These are phyloP conservation scores for Ennomos quercinarius DNA, from an alignment of 2,888 invertebrate species.

Conservation along the genomic window DNA sequence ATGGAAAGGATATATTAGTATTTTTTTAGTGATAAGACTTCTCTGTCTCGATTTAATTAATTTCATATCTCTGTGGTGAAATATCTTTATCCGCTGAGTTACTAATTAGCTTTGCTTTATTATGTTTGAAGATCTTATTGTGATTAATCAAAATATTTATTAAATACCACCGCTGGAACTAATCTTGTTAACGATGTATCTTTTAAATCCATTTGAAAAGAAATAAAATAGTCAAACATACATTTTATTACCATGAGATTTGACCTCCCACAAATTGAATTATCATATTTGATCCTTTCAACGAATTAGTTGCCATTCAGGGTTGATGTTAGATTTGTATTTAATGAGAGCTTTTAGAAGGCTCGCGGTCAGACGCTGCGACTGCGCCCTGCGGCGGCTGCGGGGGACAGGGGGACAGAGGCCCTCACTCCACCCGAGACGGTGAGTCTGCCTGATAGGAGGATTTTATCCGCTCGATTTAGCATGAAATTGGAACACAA, in stretches of 20 bases:
- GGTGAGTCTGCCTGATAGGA: constrained; percentile 81
- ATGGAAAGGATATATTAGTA: neutral
- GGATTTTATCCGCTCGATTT: constrained; percentile 84
- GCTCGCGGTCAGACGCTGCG: constrained; percentile 45
- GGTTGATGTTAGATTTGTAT: constrained; percentile 72
- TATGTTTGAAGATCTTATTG: constrained; percentile 3
- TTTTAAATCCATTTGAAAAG: constrained; percentile 9
- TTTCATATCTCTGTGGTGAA: too few relatives aligned
- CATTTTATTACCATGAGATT: constrained; percentile 38
- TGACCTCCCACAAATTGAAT: constrained; percentile 68
- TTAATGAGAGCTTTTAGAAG: constrained; percentile 64
- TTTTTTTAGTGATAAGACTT: neutral
- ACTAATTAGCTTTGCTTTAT: too few relatives aligned
- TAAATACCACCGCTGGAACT: constrained; percentile 8
- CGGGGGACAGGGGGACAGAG: constrained; percentile 38
- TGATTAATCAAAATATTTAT: neutral
- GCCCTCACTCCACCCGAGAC: constrained; percentile 65
- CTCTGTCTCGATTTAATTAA: too few relatives aligned
- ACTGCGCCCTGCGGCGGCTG: constrained; percentile 35
- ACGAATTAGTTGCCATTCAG: constrained; percentile 70
- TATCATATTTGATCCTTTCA: constrained; percentile 72
- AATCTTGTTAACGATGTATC: constrained; percentile 23
- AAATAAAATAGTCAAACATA: constrained; percentile 27
- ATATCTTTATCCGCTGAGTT: too few relatives aligned
- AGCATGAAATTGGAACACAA: constrained; percentile 86